These are phyloP conservation scores for Cotesia vestalis DNA, from an alignment of 1,140 invertebrate genomes.

Conservation along the genomic window DNA sequence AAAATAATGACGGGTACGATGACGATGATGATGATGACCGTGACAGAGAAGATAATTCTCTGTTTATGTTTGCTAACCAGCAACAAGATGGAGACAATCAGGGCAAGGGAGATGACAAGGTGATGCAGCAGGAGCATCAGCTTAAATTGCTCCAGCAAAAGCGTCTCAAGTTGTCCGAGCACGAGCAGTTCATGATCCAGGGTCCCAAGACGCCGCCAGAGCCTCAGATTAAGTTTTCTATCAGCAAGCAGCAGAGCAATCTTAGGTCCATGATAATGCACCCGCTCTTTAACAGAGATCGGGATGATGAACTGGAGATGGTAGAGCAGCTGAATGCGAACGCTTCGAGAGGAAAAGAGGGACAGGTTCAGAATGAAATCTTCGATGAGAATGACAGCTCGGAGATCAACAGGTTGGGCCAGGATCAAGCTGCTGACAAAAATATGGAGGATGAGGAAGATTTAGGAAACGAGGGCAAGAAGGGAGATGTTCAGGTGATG, in stretches of 20 bases:
- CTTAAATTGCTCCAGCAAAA: slow-evolving; percentile 19
- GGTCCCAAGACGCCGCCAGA: slow-evolving; percentile 81
- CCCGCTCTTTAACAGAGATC: slow-evolving; percentile 69
- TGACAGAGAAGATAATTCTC: background rate
- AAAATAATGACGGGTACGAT: background rate
- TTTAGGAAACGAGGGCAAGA: background rate
- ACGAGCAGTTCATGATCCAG: slow-evolving; percentile 60
- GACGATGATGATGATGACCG: background rate
- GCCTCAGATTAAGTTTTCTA: slow-evolving; percentile 75
- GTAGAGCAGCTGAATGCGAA: slow-evolving; percentile 49
- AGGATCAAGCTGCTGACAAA: background rate
- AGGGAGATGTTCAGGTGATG: background rate
- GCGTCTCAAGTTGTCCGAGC: slow-evolving; percentile 49
- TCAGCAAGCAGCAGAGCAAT: slow-evolving; percentile 70
- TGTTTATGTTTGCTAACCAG: background rate
- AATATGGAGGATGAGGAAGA: background rate
- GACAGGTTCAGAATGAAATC: background rate
- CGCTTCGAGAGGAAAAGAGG: slow-evolving; percentile 41
- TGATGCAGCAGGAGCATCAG: slow-evolving; percentile 35
- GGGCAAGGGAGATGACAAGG: background rate
- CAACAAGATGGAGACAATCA: background rate
- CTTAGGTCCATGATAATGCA: slow-evolving; percentile 69
- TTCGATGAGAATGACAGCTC: slow-evolving; percentile 47
- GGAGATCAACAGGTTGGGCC: slow-evolving; percentile 7
- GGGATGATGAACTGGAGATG: slow-evolving; percentile 59